Conservation (phyloP, 2,797 vertebrate species). For the Stomatorhinus walkeri region DNA sequence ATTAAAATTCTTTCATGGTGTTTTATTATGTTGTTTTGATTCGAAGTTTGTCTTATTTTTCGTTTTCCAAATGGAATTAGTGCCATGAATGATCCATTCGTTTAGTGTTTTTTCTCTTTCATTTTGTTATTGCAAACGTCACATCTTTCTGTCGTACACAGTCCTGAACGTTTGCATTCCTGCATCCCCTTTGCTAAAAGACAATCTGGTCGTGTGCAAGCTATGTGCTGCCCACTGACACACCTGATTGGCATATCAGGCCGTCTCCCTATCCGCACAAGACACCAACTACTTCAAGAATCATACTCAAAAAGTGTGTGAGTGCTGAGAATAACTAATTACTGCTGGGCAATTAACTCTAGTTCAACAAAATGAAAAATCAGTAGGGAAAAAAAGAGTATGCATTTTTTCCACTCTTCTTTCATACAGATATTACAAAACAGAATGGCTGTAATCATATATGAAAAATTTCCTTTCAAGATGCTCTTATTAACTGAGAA, state of each 20-base stretch:
- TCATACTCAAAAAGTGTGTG: not conserved
- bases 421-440: conserved; percentile 14
- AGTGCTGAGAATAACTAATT: not conserved
- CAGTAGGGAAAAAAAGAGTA: not conserved
- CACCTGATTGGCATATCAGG: not conserved
- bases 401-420: not conserved
- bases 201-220: conserved; percentile 52
- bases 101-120: conserved; percentile 49
- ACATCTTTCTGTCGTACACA: conserved; percentile 53
- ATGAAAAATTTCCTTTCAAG: conserved; percentile 1
- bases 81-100: conserved; percentile 67
- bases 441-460: conserved; percentile 1
- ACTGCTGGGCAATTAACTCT: not conserved
- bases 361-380: not conserved
- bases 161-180: conserved; percentile 31
- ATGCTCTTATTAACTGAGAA: conserved; percentile 15
- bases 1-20: conserved; percentile 54
- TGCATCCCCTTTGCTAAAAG: conserved; percentile 79
- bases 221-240: not conserved
- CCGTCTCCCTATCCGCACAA: not conserved
- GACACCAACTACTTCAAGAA: not conserved
- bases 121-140: conserved; percentile 60
- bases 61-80: conserved; percentile 53
- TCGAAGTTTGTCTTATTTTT: conserved; percentile 55
- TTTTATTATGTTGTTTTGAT: conserved; percentile 50